Conservation (phyloP, 2,888 invertebrate genomes). For the Acronicta leporina region DNA sequence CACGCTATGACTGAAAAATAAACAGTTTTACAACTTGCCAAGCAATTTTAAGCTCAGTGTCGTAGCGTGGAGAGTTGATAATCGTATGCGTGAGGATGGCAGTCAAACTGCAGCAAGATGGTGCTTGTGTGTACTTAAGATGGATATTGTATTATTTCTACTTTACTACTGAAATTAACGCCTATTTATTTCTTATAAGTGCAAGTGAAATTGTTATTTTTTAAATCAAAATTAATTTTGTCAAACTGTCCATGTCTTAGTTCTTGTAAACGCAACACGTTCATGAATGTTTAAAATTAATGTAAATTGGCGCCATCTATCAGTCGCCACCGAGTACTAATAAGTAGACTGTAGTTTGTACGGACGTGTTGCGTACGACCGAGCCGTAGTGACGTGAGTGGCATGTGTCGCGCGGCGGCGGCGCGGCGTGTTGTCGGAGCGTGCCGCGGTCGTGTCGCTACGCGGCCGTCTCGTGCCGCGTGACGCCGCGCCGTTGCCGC, state of each 20-base stretch:
- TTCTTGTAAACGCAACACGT: constrained; percentile 75
- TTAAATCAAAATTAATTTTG: constrained; percentile 58
- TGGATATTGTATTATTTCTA: constrained; percentile 80
- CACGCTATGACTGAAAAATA: constrained; percentile 46
- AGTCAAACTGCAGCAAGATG: constrained; percentile 83
- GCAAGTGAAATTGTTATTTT: constrained; percentile 64
- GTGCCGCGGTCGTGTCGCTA: constrained; percentile 10
- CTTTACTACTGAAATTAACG: constrained; percentile 69
- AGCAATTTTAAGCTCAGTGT: constrained; percentile 61
- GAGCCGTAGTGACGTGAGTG: constrained; percentile 63
- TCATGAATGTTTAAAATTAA: constrained; percentile 25
- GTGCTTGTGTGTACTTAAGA: constrained; percentile 88
- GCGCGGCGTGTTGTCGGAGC: constrained; percentile 15
- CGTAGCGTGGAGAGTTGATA: constrained; percentile 64
- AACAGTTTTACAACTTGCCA: constrained; percentile 54
- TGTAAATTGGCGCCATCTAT: constrained; percentile 56
- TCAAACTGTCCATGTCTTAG: constrained; percentile 66
- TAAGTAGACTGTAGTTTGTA: constrained; percentile 39
- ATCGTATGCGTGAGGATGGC: constrained; percentile 71
- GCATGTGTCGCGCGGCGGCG: constrained; percentile 36
- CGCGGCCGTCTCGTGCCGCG: background rate
- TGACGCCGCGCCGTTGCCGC: constrained; percentile 28
- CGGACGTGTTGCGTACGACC: constrained; percentile 57
- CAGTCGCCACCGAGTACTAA: constrained; percentile 34
- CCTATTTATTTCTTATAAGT: constrained; percentile 79